Evolutionary conservation across 2,797 vertebrate species (phyloP).

Genomic region (Carcharodon carcharias): DNA sequence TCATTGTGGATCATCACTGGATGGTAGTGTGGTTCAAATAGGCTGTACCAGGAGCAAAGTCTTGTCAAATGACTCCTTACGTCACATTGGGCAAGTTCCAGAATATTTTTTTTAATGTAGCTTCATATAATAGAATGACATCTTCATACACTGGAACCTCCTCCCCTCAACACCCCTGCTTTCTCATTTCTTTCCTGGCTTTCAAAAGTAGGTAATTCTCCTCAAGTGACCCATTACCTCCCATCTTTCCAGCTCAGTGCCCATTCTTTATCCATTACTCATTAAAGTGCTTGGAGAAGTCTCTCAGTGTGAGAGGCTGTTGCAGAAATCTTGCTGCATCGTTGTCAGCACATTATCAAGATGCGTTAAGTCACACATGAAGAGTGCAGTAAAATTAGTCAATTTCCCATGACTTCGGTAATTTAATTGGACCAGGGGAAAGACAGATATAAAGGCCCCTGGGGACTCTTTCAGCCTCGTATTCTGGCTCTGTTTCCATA

Average conservation of each 20-base stretch:
- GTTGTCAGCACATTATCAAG: conserved; percentile 22
- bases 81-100: not conserved
- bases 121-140: not conserved
- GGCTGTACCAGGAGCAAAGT: no score
- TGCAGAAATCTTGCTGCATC: not conserved
- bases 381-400: conserved; percentile 18
- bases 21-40: not conserved
- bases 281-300: not conserved
- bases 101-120: not conserved
- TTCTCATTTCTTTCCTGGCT: not conserved
- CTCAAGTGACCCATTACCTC: not conserved
- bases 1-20: not conserved
- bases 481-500: not conserved
- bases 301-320: not conserved
- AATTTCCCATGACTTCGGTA: conserved; percentile 34
- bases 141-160: not conserved
- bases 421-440: conserved; percentile 30
- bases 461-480: not conserved
- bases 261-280: not conserved
- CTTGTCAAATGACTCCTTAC: not conserved
- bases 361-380: conserved; percentile 2
- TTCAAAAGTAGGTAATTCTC: not conserved
- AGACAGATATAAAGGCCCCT: not conserved
- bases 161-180: not conserved
- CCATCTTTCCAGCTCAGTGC: not conserved